Conservation (phyloP, 2,113 vertebrate species). For the Chrysemys picta region DNA sequence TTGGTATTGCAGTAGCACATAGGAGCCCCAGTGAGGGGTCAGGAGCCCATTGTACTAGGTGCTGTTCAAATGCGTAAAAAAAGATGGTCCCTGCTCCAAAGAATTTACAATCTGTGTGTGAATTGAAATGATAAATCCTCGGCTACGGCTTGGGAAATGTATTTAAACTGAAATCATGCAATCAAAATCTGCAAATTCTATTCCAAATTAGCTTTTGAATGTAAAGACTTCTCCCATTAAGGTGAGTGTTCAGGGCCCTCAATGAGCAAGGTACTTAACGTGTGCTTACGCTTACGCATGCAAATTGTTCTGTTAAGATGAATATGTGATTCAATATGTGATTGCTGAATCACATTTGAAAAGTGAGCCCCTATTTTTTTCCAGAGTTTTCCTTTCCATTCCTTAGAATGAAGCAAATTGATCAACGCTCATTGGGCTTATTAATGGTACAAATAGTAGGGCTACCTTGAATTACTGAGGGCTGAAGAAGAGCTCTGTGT, state of each 20-base stretch:
- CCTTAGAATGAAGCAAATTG: constrained; percentile 21
- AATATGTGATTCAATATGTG: background rate
- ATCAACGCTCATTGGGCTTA: constrained; percentile 49
- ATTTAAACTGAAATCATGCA: background rate
- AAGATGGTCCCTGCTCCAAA: background rate
- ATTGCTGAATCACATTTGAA: background rate
- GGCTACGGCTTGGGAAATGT: fast-evolving
- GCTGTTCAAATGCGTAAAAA: background rate
- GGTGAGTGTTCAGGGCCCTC: background rate
- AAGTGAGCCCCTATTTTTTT: constrained; percentile 10
- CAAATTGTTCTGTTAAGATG: background rate
- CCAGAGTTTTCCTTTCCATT: background rate
- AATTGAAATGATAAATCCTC: background rate
- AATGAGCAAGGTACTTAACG: background rate
- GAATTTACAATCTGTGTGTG: background rate
- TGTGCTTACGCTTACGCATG: fast-evolving
- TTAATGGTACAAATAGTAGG: constrained; percentile 17
- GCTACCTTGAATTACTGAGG: background rate
- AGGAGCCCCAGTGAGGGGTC: background rate
- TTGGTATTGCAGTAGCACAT: background rate
- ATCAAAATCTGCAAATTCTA: background rate
- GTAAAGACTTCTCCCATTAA: background rate
- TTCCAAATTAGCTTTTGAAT: background rate
- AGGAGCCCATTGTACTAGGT: background rate
- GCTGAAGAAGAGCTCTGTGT: background rate